Base-by-base conservation (phyloP, 2,888 invertebrate genomes). In the Drymonia ruficornis region DNA sequence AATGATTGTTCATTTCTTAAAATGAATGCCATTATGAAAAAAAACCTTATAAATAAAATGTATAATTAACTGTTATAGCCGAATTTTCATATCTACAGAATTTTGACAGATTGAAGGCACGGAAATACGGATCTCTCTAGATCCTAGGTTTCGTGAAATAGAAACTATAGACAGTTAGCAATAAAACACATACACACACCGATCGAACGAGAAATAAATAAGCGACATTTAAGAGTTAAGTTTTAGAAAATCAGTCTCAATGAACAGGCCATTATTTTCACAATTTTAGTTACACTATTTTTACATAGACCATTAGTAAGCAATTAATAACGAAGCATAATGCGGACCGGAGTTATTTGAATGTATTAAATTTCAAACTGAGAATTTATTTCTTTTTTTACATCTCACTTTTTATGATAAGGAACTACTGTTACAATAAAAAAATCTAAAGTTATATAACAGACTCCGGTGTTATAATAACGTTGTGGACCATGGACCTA, bases 181-280 rank as follows among this genome's bases (percentile, higher is more conserved):
- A 59, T 36, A 0, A 61, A 61, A 62, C 49, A 65, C 64, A 63
- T 63, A 40, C 70, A 72, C 63, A 67, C 74, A 73, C 68, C 63
- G 67, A 71, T 61, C 67, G 63, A 77, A 75, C 68, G 59, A 73
- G 54, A 76, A 76, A 80, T 63, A 61, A 80, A 77, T 62, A 74
- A 78, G 61, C 64, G 59, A 68, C 66, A 54, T 76, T 80, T 83
- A 83, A 87, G 85, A 87, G 81, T 84, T 74, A 86, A 83, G 79
- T 80, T 84, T 86, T 83, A 94, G 86, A 91, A 91, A 90, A 91
- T 91, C 91, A 91, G 91, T 91, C 91, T 91, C 90, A 87, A 89
- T 80, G 83, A 87, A 89, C 91, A 91, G 91, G 91, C 91, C 91
- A 83, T 91, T 83, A 76, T 84, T 86, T 81, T 72, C 70, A 80